These are phyloP conservation scores for Dermolepida albohirtum DNA, from an alignment of 2,888 invertebrate species.

Conservation along the genomic window DNA sequence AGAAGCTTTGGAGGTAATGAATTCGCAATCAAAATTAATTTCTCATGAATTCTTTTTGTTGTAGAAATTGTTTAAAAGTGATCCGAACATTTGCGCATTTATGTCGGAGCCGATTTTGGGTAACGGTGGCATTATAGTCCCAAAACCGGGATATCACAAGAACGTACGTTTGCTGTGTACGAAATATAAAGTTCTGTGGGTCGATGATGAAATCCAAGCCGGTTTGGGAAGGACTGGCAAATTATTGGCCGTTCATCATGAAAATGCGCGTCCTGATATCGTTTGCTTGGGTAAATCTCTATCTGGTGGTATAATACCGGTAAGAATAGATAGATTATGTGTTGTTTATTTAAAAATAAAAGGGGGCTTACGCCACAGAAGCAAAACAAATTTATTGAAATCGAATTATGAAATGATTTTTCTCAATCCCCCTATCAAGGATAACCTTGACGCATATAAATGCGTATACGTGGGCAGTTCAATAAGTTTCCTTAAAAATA, in stretches of 20 bases:
- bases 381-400: too few relatives aligned
- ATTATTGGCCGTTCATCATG: conserved; percentile 86
- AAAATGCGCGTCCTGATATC: conserved; percentile 89
- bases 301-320: conserved; percentile 86
- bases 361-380: too few relatives aligned
- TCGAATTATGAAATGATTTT: too few relatives aligned
- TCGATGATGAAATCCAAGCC: conserved; percentile 96
- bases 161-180: conserved; percentile 88
- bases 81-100: conserved; percentile 90
- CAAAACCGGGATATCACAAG: conserved; percentile 84
- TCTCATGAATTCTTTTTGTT: conserved; percentile 46
- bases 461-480: too few relatives aligned
- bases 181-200: conserved; percentile 91
- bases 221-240: conserved; percentile 92
- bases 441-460: too few relatives aligned
- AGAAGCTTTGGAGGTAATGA: conserved; percentile 78
- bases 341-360: too few relatives aligned
- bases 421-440: too few relatives aligned
- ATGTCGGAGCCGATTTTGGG: conserved; percentile 99
- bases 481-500: too few relatives aligned
- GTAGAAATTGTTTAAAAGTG: conserved; percentile 71
- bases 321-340: conserved; percentile 56
- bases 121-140: conserved; percentile 94
- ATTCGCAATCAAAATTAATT: too few relatives aligned
- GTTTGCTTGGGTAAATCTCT: conserved; percentile 93